Base-by-base conservation (phyloP, 2,888 invertebrate species). In the Folsomia candida region DNA sequence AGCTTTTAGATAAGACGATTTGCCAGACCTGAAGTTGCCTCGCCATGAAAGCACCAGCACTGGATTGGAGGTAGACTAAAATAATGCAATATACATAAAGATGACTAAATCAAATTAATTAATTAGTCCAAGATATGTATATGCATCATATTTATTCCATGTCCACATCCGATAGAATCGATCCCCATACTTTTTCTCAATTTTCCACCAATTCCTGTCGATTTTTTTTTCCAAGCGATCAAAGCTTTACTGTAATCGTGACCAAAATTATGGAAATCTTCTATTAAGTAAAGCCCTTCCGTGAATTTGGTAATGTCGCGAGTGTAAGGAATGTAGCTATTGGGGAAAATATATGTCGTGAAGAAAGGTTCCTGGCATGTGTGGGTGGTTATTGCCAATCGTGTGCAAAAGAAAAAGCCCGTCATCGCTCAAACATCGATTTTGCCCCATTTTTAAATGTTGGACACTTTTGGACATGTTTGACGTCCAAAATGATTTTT, bases 251-350 rank as follows among this genome's bases (percentile, higher is more conserved):
- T 67, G 25, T 73, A 73, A 22, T 73, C 73, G 6, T 69, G 73
- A 0, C 70, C 69, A 64, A 73, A 70, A n/a, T 68, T 73, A 22
- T 73, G 73, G 70, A 69, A 73, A 29, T 73, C 73, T 51, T 71
- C 71, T 22, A 71, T 20, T 25, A 71, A 60, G 51, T 68, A 71
- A 14, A 71, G 66, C 2, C 57, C 63, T 28, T 73, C 68, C 2
- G 59, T 70, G 26, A 27, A 51, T 11, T 61, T 37, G n/a, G 66
- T 61, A 51, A 73, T 68, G 24, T 73, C 61, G 14, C 22, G 29
- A 22, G 58, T 24, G 54, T 67, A 73, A 1, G 73, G 73, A 2
- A 73, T 51, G 27, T 47, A 68, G 0, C 73, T 70, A 25, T 73
- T 73, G 14, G 73, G 73, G 25, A 73, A 73, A 9, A 73, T 73